These are phyloP conservation scores for Ianthella basta DNA, from an alignment of 37 sponge, comb jelly and placozoan species.

Conservation along the genomic window DNA sequence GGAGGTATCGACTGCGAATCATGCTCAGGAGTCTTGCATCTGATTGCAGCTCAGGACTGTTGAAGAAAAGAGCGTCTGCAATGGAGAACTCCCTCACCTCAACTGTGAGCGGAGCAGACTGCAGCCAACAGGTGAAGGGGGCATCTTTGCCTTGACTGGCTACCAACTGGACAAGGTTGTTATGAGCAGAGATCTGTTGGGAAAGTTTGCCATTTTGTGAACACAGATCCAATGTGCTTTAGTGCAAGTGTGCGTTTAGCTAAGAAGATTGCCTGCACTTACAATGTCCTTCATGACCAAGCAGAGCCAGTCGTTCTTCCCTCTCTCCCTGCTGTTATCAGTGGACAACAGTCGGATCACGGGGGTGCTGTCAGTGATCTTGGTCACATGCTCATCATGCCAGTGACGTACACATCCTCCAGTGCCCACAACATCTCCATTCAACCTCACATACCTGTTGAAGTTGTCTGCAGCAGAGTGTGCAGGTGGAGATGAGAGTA, in stretches of 20 bases:
- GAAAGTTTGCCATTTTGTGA: neutral
- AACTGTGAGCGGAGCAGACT: neutral
- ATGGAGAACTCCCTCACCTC: constrained; percentile 14
- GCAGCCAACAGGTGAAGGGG: neutral
- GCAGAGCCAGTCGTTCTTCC: constrained; percentile 81
- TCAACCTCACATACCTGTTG: constrained; percentile 81
- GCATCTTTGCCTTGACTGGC: neutral
- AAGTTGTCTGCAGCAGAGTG: constrained; percentile 64
- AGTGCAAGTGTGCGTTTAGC: too few relatives aligned
- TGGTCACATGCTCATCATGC: constrained; percentile 65
- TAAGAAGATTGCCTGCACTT: too few relatives aligned
- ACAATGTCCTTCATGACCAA: constrained; percentile 65
- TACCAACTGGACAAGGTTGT: constrained; percentile 1
- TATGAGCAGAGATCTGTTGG: neutral
- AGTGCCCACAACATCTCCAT: constrained; percentile 81
- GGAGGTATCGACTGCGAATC: constrained; percentile 55
- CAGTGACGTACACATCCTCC: constrained; percentile 78
- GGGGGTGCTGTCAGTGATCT: constrained; percentile 69
- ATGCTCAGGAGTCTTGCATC: constrained; percentile 52
- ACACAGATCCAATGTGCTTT: too few relatives aligned
- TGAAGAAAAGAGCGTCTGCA: neutral
- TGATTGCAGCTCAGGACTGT: neutral
- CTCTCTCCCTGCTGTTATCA: constrained; percentile 61
- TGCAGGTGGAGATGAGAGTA: too few relatives aligned
- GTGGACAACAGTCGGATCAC: constrained; percentile 69